A percentile compares a stretch with the other conserved stretches of the same genome.
phyloP scores from a whole-genome alignment of 1,140 invertebrate genomes.

The Bombus terrestris region DNA sequence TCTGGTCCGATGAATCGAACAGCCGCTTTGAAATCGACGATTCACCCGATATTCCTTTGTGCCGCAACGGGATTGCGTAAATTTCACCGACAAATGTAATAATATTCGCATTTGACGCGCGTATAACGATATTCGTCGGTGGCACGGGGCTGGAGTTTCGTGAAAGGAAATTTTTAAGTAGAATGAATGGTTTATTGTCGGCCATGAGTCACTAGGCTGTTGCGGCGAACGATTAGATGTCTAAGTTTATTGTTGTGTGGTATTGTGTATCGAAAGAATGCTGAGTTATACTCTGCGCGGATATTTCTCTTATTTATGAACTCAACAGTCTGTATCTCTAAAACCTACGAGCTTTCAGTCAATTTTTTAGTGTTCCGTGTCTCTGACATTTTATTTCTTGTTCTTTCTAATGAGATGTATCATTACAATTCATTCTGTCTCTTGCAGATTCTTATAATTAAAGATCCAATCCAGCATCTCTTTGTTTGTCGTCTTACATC shows the following conservation, averaged over 20 bases:
- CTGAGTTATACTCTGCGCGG: no score
- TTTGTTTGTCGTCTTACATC: no score
- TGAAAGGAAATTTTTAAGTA: conserved; percentile 6
- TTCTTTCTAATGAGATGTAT: no score
- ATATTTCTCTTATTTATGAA: not conserved
- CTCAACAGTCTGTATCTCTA: not conserved
- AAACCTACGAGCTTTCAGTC: not conserved
- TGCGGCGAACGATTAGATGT: not conserved
- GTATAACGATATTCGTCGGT: not conserved
- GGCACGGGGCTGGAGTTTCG: not conserved
- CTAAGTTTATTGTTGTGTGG: not conserved
- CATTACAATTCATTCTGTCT: not conserved
- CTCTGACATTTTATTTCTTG: not conserved
- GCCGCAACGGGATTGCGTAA: not conserved
- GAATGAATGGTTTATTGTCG: conserved; percentile 19
- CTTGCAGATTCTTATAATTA: not conserved
- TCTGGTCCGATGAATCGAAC: not conserved
- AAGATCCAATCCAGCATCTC: not conserved
- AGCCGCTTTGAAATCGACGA: not conserved
- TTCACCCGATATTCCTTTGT: not conserved
- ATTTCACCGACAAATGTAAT: not conserved
- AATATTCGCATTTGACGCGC: not conserved
- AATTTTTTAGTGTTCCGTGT: not conserved
- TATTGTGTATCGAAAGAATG: not conserved
- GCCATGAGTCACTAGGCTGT: not conserved